These are phyloP conservation scores for Pantala flavescens DNA, from an alignment of 1,140 invertebrate genomes.

Conservation along the genomic window DNA sequence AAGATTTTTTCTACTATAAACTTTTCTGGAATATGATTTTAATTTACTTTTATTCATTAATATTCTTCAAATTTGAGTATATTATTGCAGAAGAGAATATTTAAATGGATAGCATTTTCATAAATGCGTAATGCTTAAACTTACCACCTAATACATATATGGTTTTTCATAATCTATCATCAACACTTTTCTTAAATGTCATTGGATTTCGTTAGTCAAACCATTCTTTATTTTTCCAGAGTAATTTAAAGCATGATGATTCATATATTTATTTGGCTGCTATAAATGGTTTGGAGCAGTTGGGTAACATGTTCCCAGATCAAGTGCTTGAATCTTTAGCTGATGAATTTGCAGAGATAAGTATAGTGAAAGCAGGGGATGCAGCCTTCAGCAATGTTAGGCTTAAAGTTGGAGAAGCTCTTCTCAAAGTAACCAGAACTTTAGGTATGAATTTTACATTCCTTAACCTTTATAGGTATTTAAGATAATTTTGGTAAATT, in stretches of 20 bases:
- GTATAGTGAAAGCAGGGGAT: conserved; percentile 30
- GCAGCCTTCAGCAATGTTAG: conserved; percentile 35
- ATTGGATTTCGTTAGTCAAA: no score
- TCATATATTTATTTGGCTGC: conserved; percentile 74
- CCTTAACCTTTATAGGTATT: conserved; percentile 17
- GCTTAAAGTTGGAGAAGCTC: conserved; percentile 72
- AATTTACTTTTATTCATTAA: no score
- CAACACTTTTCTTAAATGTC: no score
- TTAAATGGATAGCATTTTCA: no score
- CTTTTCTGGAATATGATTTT: no score
- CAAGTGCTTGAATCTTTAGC: conserved; percentile 54
- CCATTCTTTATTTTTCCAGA: conserved; percentile 37
- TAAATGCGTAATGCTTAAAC: no score
- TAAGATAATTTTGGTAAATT: conserved; percentile 5
- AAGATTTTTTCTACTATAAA: no score
- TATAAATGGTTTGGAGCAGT: conserved; percentile 58
- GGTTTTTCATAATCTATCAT: no score
- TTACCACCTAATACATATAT: no score
- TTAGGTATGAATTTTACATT: conserved; percentile 46
- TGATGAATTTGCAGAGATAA: conserved; percentile 41
- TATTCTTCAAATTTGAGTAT: no score
- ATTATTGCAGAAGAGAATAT: no score
- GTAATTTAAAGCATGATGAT: conserved; percentile 65
- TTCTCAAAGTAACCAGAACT: conserved; percentile 58
- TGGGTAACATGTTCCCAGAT: conserved; percentile 53